Conservation (phyloP, 2,113 vertebrate genomes). For the Scolopax mira region DNA sequence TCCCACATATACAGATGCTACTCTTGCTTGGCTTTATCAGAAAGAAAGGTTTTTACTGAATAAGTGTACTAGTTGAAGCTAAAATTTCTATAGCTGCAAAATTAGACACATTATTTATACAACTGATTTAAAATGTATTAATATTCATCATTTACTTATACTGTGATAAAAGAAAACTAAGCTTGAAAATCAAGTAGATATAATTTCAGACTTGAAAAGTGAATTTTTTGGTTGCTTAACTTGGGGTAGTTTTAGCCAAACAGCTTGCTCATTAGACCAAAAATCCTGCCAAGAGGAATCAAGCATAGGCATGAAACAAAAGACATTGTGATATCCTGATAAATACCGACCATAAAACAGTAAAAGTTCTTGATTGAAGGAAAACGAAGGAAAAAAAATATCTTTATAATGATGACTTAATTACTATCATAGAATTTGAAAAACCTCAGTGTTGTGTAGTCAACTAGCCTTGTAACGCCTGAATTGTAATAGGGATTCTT, state of each 20-base stretch:
- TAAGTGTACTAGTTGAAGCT: not conserved
- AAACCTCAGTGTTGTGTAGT: not conserved
- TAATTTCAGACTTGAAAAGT: conserved; percentile 35
- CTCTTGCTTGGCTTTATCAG: not conserved
- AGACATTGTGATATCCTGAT: conserved; percentile 11
- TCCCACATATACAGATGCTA: not conserved
- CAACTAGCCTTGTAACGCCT: not conserved
- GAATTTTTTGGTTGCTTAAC: conserved; percentile 19
- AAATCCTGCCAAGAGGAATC: conserved; percentile 45
- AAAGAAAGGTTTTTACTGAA: not conserved
- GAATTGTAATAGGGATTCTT: not conserved
- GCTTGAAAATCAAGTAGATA: conserved; percentile 1
- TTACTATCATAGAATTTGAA: not conserved
- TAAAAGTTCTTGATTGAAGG: not conserved
- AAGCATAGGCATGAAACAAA: conserved; percentile 46
- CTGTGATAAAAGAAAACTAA: not conserved
- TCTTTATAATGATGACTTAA: not conserved
- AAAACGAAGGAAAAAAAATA: not conserved
- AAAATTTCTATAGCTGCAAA: not conserved
- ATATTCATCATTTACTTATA: not conserved
- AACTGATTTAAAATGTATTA: not conserved
- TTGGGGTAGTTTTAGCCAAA: conserved; percentile 35
- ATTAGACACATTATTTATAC: not conserved
- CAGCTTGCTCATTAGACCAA: conserved; percentile 59
- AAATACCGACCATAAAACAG: too few species aligned